phyloP scores from a whole-genome alignment of 2,797 vertebrate genomes.

The Chrosomus eos region DNA sequence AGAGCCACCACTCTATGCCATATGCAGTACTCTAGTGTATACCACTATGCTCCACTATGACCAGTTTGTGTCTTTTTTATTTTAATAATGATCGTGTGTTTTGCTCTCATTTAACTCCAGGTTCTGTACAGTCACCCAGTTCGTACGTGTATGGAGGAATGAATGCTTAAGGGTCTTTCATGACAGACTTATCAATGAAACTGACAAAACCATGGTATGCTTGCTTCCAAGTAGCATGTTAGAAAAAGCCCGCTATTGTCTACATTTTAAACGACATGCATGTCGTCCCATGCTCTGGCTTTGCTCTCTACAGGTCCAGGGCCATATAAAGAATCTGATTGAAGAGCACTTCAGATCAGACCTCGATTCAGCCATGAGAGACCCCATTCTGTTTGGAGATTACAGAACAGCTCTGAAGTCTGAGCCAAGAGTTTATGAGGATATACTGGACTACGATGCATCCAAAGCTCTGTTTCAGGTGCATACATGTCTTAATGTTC shows the following conservation, averaged over 20 bases:
- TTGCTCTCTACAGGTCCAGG: conserved; percentile 83
- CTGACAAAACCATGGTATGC: conserved; percentile 89
- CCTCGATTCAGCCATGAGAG: conserved; percentile 82
- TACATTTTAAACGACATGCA: not conserved
- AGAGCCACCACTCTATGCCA: not conserved
- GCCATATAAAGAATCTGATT: conserved; percentile 80
- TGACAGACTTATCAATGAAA: conserved; percentile 89
- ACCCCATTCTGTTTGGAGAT: conserved; percentile 95
- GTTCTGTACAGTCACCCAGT: conserved; percentile 85
- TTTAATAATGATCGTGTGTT: not conserved
- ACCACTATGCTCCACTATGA: not conserved
- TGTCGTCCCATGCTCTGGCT: not conserved
- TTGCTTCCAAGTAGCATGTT: not conserved
- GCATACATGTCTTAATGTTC: not conserved
- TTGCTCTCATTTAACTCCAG: conserved; percentile 68
- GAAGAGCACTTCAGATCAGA: conserved; percentile 81
- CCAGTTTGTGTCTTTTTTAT: not conserved
- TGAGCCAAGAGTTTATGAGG: conserved; percentile 89
- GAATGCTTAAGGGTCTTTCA: conserved; percentile 95
- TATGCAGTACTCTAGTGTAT: not conserved
- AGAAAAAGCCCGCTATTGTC: not conserved
- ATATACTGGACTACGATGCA: conserved; percentile 91
- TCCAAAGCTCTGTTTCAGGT: conserved; percentile 95
- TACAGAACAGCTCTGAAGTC: conserved; percentile 87
- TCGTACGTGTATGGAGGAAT: conserved; percentile 96